phyloP scores from a whole-genome alignment of 2,888 invertebrate species.

The Antheraea yamamai region DNA sequence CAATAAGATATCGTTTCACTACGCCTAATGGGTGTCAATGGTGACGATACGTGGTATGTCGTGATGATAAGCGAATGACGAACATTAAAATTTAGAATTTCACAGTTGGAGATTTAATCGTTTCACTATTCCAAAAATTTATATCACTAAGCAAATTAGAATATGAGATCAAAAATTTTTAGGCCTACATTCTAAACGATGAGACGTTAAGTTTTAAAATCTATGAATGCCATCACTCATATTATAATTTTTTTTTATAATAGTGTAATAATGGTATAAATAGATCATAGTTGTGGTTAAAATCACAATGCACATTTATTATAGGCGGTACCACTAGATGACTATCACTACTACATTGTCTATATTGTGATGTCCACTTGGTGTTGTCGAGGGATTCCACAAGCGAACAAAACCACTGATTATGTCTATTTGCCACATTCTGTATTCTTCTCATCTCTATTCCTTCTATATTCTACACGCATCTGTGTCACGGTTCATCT shows the following conservation, averaged over 20 bases:
- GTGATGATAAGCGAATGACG: conserved; percentile 68
- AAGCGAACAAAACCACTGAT: conserved; percentile 48
- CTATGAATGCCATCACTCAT: conserved; percentile 75
- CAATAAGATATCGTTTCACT: conserved; percentile 80
- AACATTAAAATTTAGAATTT: conserved; percentile 78
- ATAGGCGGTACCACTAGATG: conserved; percentile 77
- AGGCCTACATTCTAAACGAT: conserved; percentile 80
- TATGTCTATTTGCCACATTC: conserved; percentile 17
- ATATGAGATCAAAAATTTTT: conserved; percentile 81
- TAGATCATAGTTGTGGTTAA: conserved; percentile 78
- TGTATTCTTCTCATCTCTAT: not conserved
- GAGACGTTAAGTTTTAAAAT: conserved; percentile 75
- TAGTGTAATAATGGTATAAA: conserved; percentile 76
- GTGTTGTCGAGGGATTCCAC: conserved; percentile 56
- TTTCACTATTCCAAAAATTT: conserved; percentile 65
- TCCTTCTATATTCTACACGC: conserved; percentile 3
- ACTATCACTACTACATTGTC: conserved; percentile 48
- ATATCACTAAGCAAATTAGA: conserved; percentile 82
- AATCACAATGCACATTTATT: conserved; percentile 70
- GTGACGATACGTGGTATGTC: conserved; percentile 16
- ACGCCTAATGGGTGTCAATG: conserved; percentile 67
- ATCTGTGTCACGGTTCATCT: conserved; percentile 49
- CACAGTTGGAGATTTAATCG: conserved; percentile 66
- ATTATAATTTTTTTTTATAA: conserved; percentile 49
- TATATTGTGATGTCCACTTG: conserved; percentile 44